Base-by-base conservation (phyloP, 1,140 invertebrate genomes). In the Orchestia grillus region DNA sequence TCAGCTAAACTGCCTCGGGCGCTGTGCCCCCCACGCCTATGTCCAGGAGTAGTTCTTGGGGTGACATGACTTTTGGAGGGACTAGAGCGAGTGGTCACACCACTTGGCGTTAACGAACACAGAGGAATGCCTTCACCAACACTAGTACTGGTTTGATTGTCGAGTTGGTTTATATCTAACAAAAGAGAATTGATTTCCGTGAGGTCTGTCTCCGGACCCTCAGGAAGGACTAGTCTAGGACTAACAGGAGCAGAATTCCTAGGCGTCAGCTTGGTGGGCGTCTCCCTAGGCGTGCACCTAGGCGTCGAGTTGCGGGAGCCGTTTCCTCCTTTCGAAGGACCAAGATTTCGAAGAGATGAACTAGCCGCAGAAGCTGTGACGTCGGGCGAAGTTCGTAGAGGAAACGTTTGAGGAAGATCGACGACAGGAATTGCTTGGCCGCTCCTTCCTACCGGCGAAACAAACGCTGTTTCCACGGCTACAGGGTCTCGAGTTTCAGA, bases 181-280 rank as follows among this genome's bases (percentile, higher is more conserved):
- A 45, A 94, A 45, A 94, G 92, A n/a, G 92, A 94, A 40, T 94
- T 94, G 92, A 94, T 94, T 94, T 94, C 92, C 6, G 92, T 94
- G 92, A 94, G 92, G 44, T 94, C 92, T 19, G 92, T 94, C 44
- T 94, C 92, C 11, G 92, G 92, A 94, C 92, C 92, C 44, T 94
- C 92, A 40, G 92, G 44, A 44, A 94, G 92, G 47, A 94, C 44
- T n/a, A 94, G 44, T 40, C 92, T 94, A n/a, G 92, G 92, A 44
- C 92, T 94, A 44, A 94, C 92, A 45, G 92, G 92, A n/a, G 92
- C 92, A 45, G 92, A 94, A 44, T 45, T 94, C 11, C 92, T 6
- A 94, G 92, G 92, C 44, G 92, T 94, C 43, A 94, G 43, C 44
- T 47, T 94, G 43, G 92, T 94, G 92, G 92, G 92, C 43, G 92